These are phyloP conservation scores for Xerus rutilus DNA, from an alignment of 2,797 vertebrate species.

Conservation along the genomic window DNA sequence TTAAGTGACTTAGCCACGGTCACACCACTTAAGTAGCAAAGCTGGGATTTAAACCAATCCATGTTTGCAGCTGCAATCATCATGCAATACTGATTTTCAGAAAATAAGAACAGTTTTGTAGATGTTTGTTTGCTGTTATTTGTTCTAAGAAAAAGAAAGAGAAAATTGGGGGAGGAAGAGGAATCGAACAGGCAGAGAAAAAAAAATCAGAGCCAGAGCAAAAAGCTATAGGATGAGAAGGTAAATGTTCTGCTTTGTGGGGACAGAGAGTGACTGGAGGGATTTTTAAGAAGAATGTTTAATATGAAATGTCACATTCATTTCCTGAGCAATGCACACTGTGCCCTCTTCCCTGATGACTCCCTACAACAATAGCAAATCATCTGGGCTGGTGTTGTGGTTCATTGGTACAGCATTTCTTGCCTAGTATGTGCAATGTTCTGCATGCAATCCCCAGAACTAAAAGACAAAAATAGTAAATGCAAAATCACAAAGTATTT, in stretches of 20 bases:
- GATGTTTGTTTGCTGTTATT: neutral
- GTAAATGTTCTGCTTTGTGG: neutral
- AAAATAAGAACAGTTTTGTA: neutral
- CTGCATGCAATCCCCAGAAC: neutral
- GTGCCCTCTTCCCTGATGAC: neutral
- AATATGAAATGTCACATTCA: neutral
- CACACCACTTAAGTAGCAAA: rapidly evolving
- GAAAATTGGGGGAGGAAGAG: neutral
- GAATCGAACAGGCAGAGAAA: neutral
- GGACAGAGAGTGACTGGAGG: neutral
- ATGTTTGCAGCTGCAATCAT: neutral
- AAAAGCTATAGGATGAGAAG: neutral
- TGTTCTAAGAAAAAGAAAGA: neutral
- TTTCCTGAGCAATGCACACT: neutral
- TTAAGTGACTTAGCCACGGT: neutral
- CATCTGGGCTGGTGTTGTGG: neutral
- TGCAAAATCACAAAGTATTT: neutral
- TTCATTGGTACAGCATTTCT: neutral
- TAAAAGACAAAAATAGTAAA: neutral
- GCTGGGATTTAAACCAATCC: neutral
- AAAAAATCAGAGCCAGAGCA: neutral
- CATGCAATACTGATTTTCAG: neutral
- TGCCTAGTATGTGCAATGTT: neutral
- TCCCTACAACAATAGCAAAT: neutral
- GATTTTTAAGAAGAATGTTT: neutral